Conservation (phyloP, 2,797 vertebrate genomes). For the Onychomys torridus region DNA sequence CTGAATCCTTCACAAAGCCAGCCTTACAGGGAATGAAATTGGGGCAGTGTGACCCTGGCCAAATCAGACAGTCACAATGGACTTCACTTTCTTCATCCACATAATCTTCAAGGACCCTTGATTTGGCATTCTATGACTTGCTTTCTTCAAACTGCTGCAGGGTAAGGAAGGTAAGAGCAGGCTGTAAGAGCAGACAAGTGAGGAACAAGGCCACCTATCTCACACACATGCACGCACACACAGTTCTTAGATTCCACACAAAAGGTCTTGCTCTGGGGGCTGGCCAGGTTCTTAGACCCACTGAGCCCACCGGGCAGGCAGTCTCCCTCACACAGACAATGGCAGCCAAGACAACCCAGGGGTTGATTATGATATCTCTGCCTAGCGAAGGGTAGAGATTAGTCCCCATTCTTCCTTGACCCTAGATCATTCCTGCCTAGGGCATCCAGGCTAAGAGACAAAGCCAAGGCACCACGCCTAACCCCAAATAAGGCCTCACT, state of each 20-base stretch:
- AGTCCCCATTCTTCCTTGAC: not conserved
- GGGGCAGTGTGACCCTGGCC: not conserved
- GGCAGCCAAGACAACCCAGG: conserved; percentile 5
- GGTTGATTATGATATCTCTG: not conserved
- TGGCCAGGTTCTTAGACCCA: not conserved
- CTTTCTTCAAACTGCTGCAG: conserved; percentile 1
- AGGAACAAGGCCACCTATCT: conserved; percentile 21
- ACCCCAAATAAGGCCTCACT: conserved; percentile 7
- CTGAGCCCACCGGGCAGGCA: not conserved
- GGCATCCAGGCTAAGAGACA: not conserved
- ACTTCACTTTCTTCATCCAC: not conserved
- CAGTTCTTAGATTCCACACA: conserved; percentile 44
- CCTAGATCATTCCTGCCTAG: not conserved
- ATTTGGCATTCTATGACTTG: not conserved
- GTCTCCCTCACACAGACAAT: not conserved
- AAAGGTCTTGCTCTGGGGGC: conserved; percentile 33
- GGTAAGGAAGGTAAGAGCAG: not conserved
- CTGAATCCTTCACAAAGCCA: conserved; percentile 12
- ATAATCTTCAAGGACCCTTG: not conserved
- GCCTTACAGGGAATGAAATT: not conserved
- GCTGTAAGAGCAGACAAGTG: not conserved
- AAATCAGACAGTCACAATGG: not conserved
- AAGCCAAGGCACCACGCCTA: not conserved
- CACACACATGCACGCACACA: not conserved
- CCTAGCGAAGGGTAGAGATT: not conserved